Conservation (phyloP, 2,113 vertebrate genomes). For the Oreochromis aureus region DNA sequence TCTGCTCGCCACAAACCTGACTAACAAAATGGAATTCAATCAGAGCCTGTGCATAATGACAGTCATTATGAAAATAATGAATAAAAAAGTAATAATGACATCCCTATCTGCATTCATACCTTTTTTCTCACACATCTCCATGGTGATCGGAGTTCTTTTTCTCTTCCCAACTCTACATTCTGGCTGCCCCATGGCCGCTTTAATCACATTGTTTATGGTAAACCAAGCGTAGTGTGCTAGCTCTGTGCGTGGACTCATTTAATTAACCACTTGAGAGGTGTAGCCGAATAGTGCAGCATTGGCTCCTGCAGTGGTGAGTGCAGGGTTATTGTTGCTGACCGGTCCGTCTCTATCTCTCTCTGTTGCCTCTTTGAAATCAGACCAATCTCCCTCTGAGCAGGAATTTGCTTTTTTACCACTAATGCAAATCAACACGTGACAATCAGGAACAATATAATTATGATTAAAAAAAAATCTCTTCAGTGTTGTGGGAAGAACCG, state of each 20-base stretch:
- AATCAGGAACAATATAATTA: conserved; percentile 30
- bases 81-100: conserved; percentile 81
- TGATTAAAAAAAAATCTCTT: not conserved
- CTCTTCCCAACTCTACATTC: conserved; percentile 9
- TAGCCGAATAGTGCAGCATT: conserved; percentile 49
- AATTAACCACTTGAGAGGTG: conserved; percentile 95
- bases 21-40: conserved; percentile 94
- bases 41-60: conserved; percentile 92
- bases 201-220: conserved; percentile 68
- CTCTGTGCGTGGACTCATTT: conserved; percentile 87
- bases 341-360: conserved; percentile 19
- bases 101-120: conserved; percentile 90
- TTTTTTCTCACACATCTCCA: conserved; percentile 71
- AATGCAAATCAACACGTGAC: conserved; percentile 14
- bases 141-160: conserved; percentile 51
- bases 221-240: conserved; percentile 81
- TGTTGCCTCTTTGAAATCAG: conserved; percentile 22
- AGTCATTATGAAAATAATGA: conserved; percentile 87
- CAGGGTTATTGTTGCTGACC: conserved; percentile 48
- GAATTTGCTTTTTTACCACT: not conserved
- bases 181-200: conserved; percentile 41
- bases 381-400: not conserved
- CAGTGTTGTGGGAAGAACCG: conserved; percentile 3
- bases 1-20: conserved; percentile 91
- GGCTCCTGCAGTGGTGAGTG: conserved; percentile 42